Evolutionary conservation across 64 coral and sea anemone species (phyloP).

Genomic region (Dendronephthya gigantea): DNA sequence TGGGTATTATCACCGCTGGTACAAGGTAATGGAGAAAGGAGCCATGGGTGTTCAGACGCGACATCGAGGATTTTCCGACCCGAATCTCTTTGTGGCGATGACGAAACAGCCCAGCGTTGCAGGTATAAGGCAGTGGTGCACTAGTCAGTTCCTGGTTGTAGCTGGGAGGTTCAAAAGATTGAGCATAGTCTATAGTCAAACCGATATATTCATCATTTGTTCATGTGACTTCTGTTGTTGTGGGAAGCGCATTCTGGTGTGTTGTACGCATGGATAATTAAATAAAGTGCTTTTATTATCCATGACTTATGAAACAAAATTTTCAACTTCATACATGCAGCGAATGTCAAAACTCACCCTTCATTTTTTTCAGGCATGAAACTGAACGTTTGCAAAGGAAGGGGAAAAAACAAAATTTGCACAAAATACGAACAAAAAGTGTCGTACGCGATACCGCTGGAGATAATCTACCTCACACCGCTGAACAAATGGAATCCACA

Average conservation of each 20-base stretch:
- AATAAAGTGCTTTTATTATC: no score
- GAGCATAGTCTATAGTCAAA: no score
- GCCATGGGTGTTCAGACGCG: slow-evolving; percentile 41
- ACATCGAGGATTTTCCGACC: slow-evolving; percentile 52
- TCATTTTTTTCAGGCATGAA: slow-evolving; percentile 26
- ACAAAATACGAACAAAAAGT: slow-evolving; percentile 35
- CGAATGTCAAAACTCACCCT: not conserved
- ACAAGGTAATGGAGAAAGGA: slow-evolving; percentile 31
- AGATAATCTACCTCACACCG: slow-evolving; percentile 64
- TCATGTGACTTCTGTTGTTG: no score
- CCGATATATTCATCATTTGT: no score
- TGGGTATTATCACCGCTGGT: slow-evolving; percentile 51
- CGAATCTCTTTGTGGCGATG: slow-evolving; percentile 62
- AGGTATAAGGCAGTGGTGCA: not conserved
- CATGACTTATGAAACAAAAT: no score
- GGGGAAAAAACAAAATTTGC: not conserved
- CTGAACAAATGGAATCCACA: slow-evolving; percentile 64
- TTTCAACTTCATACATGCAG: no score
- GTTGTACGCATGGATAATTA: no score
- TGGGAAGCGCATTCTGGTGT: no score
- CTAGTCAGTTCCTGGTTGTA: no score
- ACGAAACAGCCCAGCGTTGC: slow-evolving; percentile 48
- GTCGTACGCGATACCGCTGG: slow-evolving; percentile 53
- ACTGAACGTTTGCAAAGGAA: slow-evolving; percentile 25
- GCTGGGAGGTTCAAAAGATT: no score